These are phyloP conservation scores for Heteractis magnifica DNA, from an alignment of 92 coral and sea anemone species.

Conservation along the genomic window DNA sequence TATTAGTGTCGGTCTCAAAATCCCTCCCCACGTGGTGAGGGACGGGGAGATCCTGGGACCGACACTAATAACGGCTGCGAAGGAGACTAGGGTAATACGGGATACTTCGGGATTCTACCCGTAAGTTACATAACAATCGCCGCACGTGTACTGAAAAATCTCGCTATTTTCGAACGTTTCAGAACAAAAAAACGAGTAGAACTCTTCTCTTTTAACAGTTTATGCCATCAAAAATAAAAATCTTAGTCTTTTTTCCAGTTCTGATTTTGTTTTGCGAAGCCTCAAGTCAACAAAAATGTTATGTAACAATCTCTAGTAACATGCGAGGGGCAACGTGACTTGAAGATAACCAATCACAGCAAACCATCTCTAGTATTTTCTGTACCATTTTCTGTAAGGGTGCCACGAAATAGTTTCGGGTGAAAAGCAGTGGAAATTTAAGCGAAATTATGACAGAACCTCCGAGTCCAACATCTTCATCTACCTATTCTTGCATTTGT, in stretches of 20 bases:
- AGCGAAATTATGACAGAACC: constrained; percentile 12
- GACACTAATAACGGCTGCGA: too few species aligned
- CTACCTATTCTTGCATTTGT: constrained; percentile 23
- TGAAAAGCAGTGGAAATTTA: neutral
- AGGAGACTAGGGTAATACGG: too few species aligned
- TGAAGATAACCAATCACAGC: neutral
- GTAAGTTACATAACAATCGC: neutral
- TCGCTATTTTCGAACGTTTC: neutral
- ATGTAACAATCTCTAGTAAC: neutral
- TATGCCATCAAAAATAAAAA: neutral
- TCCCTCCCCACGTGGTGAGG: too few species aligned
- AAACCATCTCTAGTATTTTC: neutral
- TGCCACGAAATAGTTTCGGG: neutral
- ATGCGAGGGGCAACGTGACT: neutral
- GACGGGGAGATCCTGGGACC: too few species aligned
- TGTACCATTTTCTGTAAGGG: neutral
- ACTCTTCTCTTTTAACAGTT: neutral
- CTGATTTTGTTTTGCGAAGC: neutral
- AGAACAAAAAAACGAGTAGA: neutral
- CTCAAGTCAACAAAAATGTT: neutral
- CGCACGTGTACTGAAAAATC: neutral
- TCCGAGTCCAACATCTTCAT: constrained; percentile 28
- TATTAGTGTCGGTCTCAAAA: too few species aligned
- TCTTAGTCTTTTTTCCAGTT: neutral
- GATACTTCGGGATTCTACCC: neutral